Base-by-base conservation (phyloP, 2,888 invertebrate genomes). In the Carabus problematicus region DNA sequence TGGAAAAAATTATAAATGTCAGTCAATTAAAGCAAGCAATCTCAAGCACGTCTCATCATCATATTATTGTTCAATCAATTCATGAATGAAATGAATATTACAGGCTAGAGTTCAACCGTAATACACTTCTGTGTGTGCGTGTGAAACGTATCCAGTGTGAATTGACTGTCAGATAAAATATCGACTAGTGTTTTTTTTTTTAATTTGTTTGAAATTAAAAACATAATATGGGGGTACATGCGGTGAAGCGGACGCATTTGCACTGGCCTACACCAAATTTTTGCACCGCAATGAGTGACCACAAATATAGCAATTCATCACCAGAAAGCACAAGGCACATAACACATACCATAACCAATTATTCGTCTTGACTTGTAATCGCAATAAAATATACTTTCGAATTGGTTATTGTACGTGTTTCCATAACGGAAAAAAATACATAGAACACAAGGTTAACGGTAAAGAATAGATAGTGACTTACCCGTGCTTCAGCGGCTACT, bases 401-500 rank as follows among this genome's bases (percentile, higher is more conserved):
- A 29, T 29, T 29, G 29, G 29, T 29, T 29, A 29, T 29, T 29
- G 29, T 29, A 29, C 29, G 29, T 29, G 6, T 29, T 29, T 29
- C 29, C 29, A 43, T 59, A 58, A 70, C 58, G 52, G 49, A 49
- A 45, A 9, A n/a, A n/a, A n/a, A n/a, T n/a, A 29, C 55, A 8
- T 58, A 70, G 55, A 70, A 54, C 14, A 63, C 45, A 55, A 43
- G 40, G 71, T 72, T 73, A 71, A 74, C 2, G 29, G 6, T 29
- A 6, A 29, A 29, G 29, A 29, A 29, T 29, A 29, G 29, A 29
- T 74, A 76, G 76, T 77, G 74, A 90, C 94, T 95, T 88, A 95
- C 95, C 94, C 95, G 89, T 81, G 93, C 92, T 88, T 94, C 93
- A 81, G 95, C 94, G 82, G 94, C 90, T 85, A 95, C 87, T 79